phyloP scores from a whole-genome alignment of 2,888 invertebrate species.

The Alsophila aescularia region DNA sequence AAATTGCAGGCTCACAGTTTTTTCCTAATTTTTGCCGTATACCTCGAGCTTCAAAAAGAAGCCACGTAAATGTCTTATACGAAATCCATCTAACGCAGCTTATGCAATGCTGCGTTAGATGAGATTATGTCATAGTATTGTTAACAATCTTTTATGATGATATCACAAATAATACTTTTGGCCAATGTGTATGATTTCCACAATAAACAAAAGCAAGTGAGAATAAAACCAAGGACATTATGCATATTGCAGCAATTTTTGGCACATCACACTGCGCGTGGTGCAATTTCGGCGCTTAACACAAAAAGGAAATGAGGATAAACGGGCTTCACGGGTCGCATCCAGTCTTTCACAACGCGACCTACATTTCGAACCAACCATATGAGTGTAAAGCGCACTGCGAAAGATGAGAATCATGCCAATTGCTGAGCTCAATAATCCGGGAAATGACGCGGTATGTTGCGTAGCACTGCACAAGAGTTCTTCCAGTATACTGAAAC shows the following conservation, averaged over 20 bases:
- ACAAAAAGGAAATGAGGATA: conserved; percentile 55
- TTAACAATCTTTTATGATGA: neutral
- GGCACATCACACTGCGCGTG: conserved; percentile 36
- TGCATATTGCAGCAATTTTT: conserved; percentile 37
- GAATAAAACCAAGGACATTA: conserved; percentile 4
- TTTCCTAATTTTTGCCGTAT: conserved; percentile 11
- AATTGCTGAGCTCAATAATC: conserved; percentile 60
- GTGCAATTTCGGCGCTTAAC: conserved; percentile 40
- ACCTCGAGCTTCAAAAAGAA: neutral
- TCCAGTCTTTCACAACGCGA: conserved; percentile 53
- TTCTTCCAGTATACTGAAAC: neutral
- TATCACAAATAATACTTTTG: neutral
- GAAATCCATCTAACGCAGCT: neutral
- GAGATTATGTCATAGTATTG: neutral
- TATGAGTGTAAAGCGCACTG: conserved; percentile 44
- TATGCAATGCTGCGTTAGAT: neutral
- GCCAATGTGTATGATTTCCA: neutral
- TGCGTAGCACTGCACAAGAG: conserved; percentile 32
- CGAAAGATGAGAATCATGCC: conserved; percentile 67
- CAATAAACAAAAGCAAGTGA: conserved; percentile 23
- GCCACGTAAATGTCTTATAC: neutral
- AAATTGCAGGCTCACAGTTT: conserved; percentile 25
- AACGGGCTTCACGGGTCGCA: conserved; percentile 46
- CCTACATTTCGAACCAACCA: conserved; percentile 58
- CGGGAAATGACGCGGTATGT: conserved; percentile 54